phyloP scores from a whole-genome alignment of 2,888 invertebrate species.

The Glyphotaelius pellucidus region DNA sequence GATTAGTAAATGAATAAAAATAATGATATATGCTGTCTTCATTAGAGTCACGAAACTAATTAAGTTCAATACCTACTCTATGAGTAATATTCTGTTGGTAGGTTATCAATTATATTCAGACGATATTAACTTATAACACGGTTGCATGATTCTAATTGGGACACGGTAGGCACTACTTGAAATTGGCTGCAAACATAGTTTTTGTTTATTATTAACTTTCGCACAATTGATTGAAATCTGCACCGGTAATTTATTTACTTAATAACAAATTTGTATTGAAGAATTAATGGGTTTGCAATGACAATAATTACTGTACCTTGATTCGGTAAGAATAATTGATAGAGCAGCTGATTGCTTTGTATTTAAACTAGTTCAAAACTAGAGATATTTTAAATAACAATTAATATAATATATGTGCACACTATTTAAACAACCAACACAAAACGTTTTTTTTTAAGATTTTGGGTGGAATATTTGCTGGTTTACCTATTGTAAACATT shows the following conservation, averaged over 20 bases:
- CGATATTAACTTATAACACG: background rate
- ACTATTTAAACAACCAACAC: background rate
- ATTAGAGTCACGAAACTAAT: no score
- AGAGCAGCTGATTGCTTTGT: background rate
- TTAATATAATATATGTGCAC: background rate
- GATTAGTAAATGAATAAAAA: background rate
- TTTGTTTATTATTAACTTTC: background rate
- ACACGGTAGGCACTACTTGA: background rate
- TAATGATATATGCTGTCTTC: background rate
- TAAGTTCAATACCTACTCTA: no score
- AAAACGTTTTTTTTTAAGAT: background rate
- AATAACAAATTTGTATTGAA: background rate
- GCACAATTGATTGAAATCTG: background rate
- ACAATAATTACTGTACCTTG: background rate
- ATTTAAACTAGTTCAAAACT: background rate
- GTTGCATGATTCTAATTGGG: slow-evolving; percentile 2
- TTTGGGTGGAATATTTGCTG: background rate
- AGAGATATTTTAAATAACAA: background rate
- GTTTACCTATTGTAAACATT: background rate
- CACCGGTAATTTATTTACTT: background rate
- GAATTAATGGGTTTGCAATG: background rate
- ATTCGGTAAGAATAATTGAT: background rate
- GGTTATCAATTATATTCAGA: background rate
- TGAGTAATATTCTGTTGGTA: background rate
- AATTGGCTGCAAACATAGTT: background rate